Base-by-base conservation (phyloP, 2,888 invertebrate genomes). In the Congeria kusceri region DNA sequence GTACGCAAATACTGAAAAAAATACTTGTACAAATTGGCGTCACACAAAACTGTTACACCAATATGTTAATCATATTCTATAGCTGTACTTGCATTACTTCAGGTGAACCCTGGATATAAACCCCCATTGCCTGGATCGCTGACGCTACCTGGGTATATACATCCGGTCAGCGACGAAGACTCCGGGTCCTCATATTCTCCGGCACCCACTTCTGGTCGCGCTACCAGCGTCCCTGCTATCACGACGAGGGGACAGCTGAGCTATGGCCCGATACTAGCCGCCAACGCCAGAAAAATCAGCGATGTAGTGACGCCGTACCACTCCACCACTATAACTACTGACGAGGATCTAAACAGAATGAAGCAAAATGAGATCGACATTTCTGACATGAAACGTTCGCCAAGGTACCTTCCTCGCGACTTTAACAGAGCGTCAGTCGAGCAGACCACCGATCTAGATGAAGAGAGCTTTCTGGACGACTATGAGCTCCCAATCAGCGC, bases 181-280 rank as follows among this genome's bases (percentile, higher is more conserved):
- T 20, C 28, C 3, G 56, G 44, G 4, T 62, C 70, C 3, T 49
- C 61, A 27, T 77, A 74, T 23, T 70, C 62, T 23, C 61, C 76
- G 20, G 73, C 78, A 9, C 63, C 77, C 3, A 29, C 39, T 23
- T 25, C 57, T 4, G 27, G 39, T n/a, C 39, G 23, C 0, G 28
- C 47, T 3, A 46, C 53, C 25, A 66, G 44, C 25, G 63, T 53
- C 25, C 75, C 82, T 2, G 32, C 59, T n/a, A 62, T 64, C 25
- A 76, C 78, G 0, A 83, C 83, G 11, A 61, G 77, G 3, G 83
- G 83, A 3, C 83, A 83, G 49, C 46, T 83, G 13, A 80, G 74
- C 20, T 83, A 83, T 62, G 83, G 83, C 27, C 77, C 83, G 18
- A 83, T 83, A 27, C 68, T 83, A 3, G 83, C 83, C 2, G 78